These are phyloP conservation scores for Hemicentrotus pulcherrimus DNA, from an alignment of 35 echinoderm and acorn worm genomes.

Conservation along the genomic window DNA sequence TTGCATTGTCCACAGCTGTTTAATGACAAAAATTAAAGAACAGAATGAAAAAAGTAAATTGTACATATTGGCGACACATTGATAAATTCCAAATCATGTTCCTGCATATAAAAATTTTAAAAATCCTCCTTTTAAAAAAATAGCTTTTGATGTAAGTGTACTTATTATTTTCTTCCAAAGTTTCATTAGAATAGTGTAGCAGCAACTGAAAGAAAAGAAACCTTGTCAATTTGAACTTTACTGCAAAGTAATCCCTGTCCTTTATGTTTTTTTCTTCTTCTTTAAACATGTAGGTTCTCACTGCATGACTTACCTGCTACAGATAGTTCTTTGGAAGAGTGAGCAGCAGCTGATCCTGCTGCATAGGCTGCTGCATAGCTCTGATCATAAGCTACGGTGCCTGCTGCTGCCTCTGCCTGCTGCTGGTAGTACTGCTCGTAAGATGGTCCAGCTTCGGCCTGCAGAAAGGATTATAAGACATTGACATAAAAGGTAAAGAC, in stretches of 20 bases:
- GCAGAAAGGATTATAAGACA: neutral
- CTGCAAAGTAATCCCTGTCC: neutral
- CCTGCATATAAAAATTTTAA: no score
- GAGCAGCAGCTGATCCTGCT: slow-evolving; percentile 37
- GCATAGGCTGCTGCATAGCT: slow-evolving; percentile 49
- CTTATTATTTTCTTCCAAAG: neutral
- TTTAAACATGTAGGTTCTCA: neutral
- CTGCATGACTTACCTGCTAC: slow-evolving; percentile 18
- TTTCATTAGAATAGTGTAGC: neutral
- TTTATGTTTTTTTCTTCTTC: neutral
- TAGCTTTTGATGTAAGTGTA: no score
- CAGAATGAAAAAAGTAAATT: neutral
- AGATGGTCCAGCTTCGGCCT: neutral
- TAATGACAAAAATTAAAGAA: no score
- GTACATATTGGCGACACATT: neutral
- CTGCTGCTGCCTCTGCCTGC: slow-evolving; percentile 41
- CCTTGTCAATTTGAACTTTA: no score
- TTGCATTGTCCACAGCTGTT: neutral
- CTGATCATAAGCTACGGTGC: slow-evolving; percentile 45
- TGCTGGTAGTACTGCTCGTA: slow-evolving; percentile 65
- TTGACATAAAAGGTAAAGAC: no score
- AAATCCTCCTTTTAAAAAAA: no score
- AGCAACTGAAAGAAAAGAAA: neutral
- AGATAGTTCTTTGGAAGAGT: slow-evolving; percentile 18
- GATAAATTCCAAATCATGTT: neutral